Percentiles rank a stretch among this genome's conserved stretches.
phyloP scores from a whole-genome alignment of 2,113 vertebrate species.

The Marcusenius ussheri region DNA sequence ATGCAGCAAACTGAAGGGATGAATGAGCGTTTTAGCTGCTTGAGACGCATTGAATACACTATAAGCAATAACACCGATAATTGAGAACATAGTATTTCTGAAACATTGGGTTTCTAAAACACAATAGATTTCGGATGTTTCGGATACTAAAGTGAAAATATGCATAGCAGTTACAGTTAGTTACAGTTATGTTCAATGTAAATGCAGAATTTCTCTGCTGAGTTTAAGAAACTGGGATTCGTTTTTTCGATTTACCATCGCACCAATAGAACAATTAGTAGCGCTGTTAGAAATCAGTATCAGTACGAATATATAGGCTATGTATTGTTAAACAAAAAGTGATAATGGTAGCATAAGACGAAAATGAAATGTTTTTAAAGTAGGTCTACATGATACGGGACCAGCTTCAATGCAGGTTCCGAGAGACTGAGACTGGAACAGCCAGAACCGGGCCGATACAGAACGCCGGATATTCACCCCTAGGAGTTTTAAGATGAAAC shows the following conservation, averaged over 20 bases:
- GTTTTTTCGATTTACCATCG: not conserved
- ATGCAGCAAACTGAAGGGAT: not conserved
- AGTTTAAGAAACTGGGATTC: not conserved
- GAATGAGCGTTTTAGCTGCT: not conserved
- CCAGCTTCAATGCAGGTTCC: not conserved
- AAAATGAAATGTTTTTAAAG: not conserved
- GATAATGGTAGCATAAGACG: not conserved
- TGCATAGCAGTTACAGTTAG: not conserved
- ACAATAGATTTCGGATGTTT: not conserved
- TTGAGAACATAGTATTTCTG: not conserved
- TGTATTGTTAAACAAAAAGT: not conserved
- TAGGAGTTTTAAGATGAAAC: not conserved
- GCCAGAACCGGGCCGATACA: not conserved
- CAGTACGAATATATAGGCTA: not conserved
- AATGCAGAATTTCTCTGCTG: not conserved
- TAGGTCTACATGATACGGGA: not conserved
- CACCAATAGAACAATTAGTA: not conserved
- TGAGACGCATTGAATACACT: not conserved
- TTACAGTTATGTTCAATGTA: not conserved
- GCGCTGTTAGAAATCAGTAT: not conserved
- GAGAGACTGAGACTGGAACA: not conserved
- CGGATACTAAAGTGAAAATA: not conserved
- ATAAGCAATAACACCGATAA: not conserved
- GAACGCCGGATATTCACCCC: not conserved
- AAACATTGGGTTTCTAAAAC: not conserved